A percentile compares a stretch with the other conserved stretches of the same genome.
Conservation (phyloP, 2,888 invertebrate genomes). For the Tineola bisselliella region DNA sequence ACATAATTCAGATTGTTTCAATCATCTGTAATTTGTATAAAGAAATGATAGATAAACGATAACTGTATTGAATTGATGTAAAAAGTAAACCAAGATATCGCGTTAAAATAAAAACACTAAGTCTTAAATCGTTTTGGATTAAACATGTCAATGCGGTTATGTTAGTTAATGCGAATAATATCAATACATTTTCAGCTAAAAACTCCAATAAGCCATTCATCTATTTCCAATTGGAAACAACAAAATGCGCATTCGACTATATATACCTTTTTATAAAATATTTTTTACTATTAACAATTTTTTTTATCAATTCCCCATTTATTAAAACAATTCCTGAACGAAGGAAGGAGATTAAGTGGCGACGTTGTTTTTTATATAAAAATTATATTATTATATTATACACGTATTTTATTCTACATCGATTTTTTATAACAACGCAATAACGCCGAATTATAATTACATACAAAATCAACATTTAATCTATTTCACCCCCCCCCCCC, state of each 20-base stretch:
- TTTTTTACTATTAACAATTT: background rate
- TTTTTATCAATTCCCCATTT: slow-evolving; percentile 2
- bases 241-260: background rate
- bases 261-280: background rate
- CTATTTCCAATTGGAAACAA: background rate
- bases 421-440: background rate
- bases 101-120: background rate
- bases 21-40: too few relatives aligned
- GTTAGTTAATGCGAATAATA: background rate
- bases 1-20: too few relatives aligned
- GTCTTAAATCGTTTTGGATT: background rate
- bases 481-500: too few relatives aligned
- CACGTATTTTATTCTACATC: background rate
- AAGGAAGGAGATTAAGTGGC: background rate
- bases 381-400: background rate
- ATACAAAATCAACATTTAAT: too few relatives aligned
- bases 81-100: too few relatives aligned
- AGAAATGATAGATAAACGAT: too few relatives aligned
- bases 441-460: background rate
- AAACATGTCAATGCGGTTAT: background rate
- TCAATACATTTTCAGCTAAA: background rate
- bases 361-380: background rate
- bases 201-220: background rate
- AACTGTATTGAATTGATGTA: too few relatives aligned
- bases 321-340: slow-evolving; percentile 9